Evolutionary conservation across 2,888 invertebrate genomes (phyloP).

Genomic region (Eupithecia insigniata): DNA sequence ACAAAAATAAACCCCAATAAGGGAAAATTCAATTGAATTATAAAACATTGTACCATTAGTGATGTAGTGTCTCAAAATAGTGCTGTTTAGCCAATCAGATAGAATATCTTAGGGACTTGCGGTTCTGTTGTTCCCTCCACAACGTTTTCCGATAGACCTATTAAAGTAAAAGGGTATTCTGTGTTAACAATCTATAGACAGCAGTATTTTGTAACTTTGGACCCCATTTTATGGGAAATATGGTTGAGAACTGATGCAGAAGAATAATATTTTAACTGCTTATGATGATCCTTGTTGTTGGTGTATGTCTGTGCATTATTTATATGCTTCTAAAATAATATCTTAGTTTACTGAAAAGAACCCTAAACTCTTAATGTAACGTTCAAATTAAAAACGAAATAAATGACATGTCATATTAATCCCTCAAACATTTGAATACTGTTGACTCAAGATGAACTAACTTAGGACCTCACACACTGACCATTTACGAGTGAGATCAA

Average conservation of each 20-base stretch:
- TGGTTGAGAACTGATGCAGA: not conserved
- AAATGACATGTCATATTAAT: too few relatives aligned
- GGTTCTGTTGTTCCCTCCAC: constrained; percentile 34
- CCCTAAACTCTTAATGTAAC: too few relatives aligned
- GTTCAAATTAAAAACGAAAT: too few relatives aligned
- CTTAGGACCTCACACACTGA: too few relatives aligned
- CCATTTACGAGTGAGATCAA: too few relatives aligned
- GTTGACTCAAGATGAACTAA: not conserved
- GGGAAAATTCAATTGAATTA: not conserved
- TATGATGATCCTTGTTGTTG: not conserved
- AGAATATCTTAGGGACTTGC: constrained; percentile 37
- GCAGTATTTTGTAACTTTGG: constrained; percentile 25
- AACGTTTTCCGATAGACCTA: constrained; percentile 38
- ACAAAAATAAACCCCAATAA: not conserved
- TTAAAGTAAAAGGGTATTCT: constrained; percentile 30
- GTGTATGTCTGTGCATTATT: not conserved
- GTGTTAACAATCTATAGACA: constrained; percentile 21
- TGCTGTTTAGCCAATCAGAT: constrained; percentile 37
- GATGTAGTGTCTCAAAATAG: constrained; percentile 34
- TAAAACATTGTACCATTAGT: constrained; percentile 26
- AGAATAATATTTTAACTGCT: not conserved
- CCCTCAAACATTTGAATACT: not conserved
- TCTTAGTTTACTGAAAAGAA: too few relatives aligned
- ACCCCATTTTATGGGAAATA: not conserved
- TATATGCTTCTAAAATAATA: not conserved